Conservation (phyloP, 2,888 invertebrate species). For the Erynnis tages region DNA sequence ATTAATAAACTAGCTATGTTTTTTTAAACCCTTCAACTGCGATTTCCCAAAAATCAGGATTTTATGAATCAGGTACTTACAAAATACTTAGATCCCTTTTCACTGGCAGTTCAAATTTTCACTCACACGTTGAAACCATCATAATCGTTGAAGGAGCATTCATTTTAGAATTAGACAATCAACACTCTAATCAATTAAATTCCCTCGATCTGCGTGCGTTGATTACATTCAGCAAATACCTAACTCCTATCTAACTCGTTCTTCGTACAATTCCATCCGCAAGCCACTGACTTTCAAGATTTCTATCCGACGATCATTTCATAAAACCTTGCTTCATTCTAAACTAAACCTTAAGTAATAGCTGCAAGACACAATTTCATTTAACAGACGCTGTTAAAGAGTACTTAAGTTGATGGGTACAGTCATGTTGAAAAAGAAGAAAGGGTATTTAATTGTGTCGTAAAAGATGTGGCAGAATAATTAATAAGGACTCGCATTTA, state of each 20-base stretch:
- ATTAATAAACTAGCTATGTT: no score
- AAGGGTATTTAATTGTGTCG: conserved; percentile 25
- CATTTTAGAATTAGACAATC: no score
- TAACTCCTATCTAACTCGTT: conserved; percentile 26
- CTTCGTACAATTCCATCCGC: conserved; percentile 25
- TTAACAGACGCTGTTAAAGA: not conserved
- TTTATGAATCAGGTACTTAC: no score
- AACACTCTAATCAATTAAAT: conserved; percentile 26
- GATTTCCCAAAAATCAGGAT: no score
- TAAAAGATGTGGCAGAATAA: conserved; percentile 27
- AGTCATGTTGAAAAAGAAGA: conserved; percentile 26
- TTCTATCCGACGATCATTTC: conserved; percentile 21
- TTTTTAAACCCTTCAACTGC: no score
- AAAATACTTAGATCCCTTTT: no score
- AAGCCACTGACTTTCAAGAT: conserved; percentile 27
- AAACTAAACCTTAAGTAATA: not conserved
- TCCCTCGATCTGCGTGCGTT: conserved; percentile 22
- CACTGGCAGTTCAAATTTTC: no score
- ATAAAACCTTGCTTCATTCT: not conserved
- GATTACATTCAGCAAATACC: conserved; percentile 28
- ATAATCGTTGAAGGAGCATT: no score
- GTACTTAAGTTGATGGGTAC: conserved; percentile 26
- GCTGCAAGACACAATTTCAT: not conserved
- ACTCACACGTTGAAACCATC: no score
- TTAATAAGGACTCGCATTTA: conserved; percentile 18